A percentile compares a stretch with the other conserved stretches of the same genome.
Conservation (phyloP, 2,797 vertebrate genomes). For the Hafferia zeledoni region DNA sequence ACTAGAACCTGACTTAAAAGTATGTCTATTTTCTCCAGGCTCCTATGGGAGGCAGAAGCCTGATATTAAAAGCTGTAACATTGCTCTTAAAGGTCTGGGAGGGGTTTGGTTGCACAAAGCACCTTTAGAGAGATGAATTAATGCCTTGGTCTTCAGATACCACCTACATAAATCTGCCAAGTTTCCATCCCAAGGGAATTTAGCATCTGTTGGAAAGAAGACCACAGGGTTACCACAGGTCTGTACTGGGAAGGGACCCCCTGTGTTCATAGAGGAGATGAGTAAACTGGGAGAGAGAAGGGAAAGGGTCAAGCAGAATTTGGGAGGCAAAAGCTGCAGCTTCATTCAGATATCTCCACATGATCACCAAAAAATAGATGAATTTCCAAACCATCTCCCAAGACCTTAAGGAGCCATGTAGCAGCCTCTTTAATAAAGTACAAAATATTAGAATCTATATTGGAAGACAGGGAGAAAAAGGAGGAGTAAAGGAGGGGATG, state of each 20-base stretch:
- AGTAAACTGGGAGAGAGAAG: not conserved
- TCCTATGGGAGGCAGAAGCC: constrained; percentile 3
- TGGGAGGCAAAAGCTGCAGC: not conserved
- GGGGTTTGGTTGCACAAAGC: constrained; percentile 15
- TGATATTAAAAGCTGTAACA: not conserved
- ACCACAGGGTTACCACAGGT: not conserved
- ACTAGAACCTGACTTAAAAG: constrained; percentile 24
- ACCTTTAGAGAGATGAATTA: constrained; percentile 14
- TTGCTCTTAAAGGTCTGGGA: not conserved
- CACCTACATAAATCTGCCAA: not conserved
- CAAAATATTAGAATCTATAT: not conserved
- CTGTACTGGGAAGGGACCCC: not conserved
- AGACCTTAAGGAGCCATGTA: fast-evolving
- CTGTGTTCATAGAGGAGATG: not conserved
- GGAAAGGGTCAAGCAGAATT: not conserved
- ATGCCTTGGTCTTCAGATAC: not conserved
- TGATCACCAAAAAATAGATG: not conserved
- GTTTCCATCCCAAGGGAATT: not conserved
- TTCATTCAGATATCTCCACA: not conserved
- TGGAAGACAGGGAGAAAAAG: not conserved
- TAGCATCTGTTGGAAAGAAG: not conserved
- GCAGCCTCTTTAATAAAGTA: not conserved
- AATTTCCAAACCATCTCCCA: not conserved
- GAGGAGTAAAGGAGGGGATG: not conserved
- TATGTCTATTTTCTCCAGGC: constrained; percentile 20